These are phyloP conservation scores for Penaeus chinensis DNA, from an alignment of 1,140 invertebrate species.

Conservation along the genomic window DNA sequence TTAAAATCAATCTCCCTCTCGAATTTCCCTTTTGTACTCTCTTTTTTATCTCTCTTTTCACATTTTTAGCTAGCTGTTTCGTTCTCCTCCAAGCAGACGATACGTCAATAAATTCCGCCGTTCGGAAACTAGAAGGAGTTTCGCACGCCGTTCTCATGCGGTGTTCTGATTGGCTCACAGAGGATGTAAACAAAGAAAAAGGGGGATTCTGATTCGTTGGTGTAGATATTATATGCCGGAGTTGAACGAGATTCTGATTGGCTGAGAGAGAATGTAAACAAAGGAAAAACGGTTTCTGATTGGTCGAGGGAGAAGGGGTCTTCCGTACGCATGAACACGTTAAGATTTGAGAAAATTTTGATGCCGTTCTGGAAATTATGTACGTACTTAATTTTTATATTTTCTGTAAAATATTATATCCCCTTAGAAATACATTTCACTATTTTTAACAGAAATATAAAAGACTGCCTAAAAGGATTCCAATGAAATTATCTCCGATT, in stretches of 20 bases:
- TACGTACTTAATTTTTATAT: neutral
- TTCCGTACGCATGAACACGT: slow-evolving; percentile 45
- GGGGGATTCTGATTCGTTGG: slow-evolving; percentile 34
- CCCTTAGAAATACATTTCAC: too few relatives aligned
- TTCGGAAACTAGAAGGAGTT: neutral
- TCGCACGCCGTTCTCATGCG: neutral
- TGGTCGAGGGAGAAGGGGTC: slow-evolving; percentile 15
- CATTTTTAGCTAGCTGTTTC: too few relatives aligned
- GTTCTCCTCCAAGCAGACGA: slow-evolving; percentile 38
- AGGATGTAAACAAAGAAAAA: neutral
- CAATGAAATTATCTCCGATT: too few relatives aligned
- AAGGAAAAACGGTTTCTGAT: slow-evolving; percentile 16
- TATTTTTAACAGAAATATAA: too few relatives aligned
- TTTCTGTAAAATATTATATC: neutral
- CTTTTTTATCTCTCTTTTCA: neutral
- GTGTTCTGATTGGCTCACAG: slow-evolving; percentile 26
- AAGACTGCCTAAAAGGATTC: too few relatives aligned
- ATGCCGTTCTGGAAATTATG: slow-evolving; percentile 34
- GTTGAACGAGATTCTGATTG: too few relatives aligned
- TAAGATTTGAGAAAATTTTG: slow-evolving; percentile 12
- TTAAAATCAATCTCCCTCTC: neutral
- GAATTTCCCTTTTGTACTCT: slow-evolving; percentile 2
- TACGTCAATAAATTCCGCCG: slow-evolving; percentile 58
- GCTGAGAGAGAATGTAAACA: neutral
- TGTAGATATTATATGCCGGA: neutral